These are phyloP conservation scores for Carollia perspicillata DNA, from an alignment of 2,113 vertebrate species.

Conservation along the genomic window DNA sequence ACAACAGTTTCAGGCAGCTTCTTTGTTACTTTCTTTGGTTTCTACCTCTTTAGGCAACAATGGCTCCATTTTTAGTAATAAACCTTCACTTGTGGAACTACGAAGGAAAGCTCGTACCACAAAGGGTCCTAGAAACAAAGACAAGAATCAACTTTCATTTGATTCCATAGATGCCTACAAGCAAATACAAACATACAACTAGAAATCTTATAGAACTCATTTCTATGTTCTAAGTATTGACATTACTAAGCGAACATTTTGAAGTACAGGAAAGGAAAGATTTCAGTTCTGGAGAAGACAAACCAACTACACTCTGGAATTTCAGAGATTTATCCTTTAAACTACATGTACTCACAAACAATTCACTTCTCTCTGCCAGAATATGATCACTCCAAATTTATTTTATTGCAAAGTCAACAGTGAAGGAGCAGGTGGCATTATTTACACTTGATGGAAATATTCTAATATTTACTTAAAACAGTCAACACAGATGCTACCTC, in stretches of 20 bases:
- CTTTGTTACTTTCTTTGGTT: conserved; percentile 9
- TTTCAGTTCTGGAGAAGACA: conserved; percentile 23
- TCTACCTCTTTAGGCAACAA: conserved; percentile 79
- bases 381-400: background rate
- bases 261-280: background rate
- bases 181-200: background rate
- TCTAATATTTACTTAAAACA: conserved; percentile 55
- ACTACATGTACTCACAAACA: background rate
- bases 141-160: background rate
- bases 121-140: conserved; percentile 85
- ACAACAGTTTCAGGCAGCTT: conserved; percentile 3
- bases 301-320: background rate
- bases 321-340: background rate
- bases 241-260: background rate
- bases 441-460: background rate
- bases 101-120: conserved; percentile 84
- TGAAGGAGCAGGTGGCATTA: conserved; percentile 21
- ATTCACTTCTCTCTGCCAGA: conserved; percentile 16
- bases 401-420: background rate
- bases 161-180: fast-evolving
- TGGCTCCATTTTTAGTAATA: conserved; percentile 82
- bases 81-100: conserved; percentile 89
- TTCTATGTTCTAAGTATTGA: background rate
- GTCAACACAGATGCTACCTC: background rate
- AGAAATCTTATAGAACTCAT: background rate